Percentiles rank a stretch among this genome's conserved stretches.
These are phyloP conservation scores for Phrynocephalus forsythii DNA, from an alignment of 2,797 vertebrate species.

Conservation along the genomic window DNA sequence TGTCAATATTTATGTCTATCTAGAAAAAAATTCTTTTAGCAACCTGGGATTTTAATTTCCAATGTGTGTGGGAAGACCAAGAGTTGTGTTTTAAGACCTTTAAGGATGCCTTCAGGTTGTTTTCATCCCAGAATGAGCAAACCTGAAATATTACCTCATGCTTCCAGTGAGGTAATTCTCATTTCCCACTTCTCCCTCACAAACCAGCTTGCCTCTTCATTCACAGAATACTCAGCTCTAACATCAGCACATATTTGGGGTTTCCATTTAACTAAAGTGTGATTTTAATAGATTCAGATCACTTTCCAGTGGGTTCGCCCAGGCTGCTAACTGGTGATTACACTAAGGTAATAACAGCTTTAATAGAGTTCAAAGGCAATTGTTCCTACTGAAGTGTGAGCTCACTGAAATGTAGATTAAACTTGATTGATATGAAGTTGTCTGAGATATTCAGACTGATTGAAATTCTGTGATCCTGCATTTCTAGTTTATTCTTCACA, in stretches of 20 bases:
- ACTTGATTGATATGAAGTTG: conserved; percentile 17
- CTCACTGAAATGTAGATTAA: conserved; percentile 15
- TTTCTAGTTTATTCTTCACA: neutral
- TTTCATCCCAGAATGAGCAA: conserved; percentile 20
- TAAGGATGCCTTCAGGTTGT: conserved; percentile 8
- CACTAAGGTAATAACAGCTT: conserved; percentile 47
- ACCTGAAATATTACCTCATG: conserved; percentile 31
- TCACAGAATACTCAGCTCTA: conserved; percentile 9
- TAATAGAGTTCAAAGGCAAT: conserved; percentile 46
- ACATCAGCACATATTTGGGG: conserved; percentile 51
- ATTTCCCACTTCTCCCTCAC: conserved; percentile 25
- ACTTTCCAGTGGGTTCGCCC: conserved; percentile 50
- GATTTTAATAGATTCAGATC: conserved; percentile 62
- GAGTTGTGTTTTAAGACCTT: conserved; percentile 17
- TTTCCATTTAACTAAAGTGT: conserved; percentile 60
- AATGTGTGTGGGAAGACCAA: conserved; percentile 16
- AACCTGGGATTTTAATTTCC: conserved; percentile 22
- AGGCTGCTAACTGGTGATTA: conserved; percentile 64
- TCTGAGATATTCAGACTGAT: neutral
- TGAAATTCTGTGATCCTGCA: neutral
- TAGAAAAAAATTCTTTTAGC: neutral
- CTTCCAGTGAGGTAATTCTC: neutral
- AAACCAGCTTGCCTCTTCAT: neutral
- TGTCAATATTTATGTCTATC: conserved; percentile 40
- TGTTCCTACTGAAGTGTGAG: conserved; percentile 10